Conservation (phyloP, 2,888 invertebrate species). For the Epirrhoe alternata region DNA sequence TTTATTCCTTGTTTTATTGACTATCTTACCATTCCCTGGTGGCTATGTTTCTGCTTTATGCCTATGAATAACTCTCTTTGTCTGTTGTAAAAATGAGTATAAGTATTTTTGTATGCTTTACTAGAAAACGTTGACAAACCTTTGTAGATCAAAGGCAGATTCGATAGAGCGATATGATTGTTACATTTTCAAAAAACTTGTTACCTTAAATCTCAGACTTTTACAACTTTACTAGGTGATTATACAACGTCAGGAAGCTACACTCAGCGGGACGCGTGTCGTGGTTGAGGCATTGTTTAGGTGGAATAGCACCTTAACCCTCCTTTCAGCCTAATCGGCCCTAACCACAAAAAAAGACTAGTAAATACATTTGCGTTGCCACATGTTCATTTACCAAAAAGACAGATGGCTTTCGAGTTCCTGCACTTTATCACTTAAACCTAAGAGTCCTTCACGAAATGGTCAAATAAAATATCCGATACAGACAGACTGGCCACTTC, state of each 20-base stretch:
- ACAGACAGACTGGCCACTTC: conserved; percentile 19
- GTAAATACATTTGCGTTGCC: neutral
- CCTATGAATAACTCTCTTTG: conserved; percentile 4
- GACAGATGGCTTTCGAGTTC: neutral
- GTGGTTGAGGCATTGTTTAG: too few species aligned
- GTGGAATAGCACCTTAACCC: too few species aligned
- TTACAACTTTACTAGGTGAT: too few species aligned
- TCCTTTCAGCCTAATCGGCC: too few species aligned
- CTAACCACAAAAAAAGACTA: too few species aligned
- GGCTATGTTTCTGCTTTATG: conserved; percentile 53
- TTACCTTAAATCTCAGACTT: too few species aligned
- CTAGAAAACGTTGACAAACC: too few species aligned
- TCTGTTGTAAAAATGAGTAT: neutral
- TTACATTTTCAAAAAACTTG: too few species aligned
- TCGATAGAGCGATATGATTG: too few species aligned
- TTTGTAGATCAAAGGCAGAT: too few species aligned
- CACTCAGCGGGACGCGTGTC: too few species aligned
- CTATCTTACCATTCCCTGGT: conserved; percentile 43
- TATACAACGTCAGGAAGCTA: too few species aligned
- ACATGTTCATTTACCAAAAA: neutral
- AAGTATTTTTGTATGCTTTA: neutral
- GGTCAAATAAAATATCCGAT: conserved; percentile 26
- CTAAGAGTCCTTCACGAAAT: conserved; percentile 14
- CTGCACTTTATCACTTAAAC: conserved; percentile 8
- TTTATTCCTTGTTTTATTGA: conserved; percentile 54